These are phyloP conservation scores for Equus przewalskii DNA, from an alignment of 2,113 vertebrate species.

Conservation along the genomic window DNA sequence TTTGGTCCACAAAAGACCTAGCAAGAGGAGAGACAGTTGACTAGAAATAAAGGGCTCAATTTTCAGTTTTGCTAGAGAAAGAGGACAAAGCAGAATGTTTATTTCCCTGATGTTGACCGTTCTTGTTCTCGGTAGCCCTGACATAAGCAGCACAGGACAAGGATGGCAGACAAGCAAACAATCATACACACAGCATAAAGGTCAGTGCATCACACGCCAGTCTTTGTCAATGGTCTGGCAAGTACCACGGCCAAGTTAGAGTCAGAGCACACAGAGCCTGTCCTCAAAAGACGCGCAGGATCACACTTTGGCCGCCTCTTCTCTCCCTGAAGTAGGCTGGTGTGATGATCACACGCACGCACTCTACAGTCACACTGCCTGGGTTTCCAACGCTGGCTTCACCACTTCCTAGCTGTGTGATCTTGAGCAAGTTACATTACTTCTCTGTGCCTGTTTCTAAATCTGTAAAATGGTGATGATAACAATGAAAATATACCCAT, in stretches of 20 bases:
- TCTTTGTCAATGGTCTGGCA: neutral
- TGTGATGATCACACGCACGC: neutral
- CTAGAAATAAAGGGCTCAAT: neutral
- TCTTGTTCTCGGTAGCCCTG: neutral
- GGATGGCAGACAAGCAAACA: neutral
- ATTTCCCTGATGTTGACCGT: neutral
- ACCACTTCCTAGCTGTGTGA: neutral
- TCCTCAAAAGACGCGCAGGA: neutral
- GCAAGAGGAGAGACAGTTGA: neutral
- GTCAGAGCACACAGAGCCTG: neutral
- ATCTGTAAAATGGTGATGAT: neutral
- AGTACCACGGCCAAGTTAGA: neutral
- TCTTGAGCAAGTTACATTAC: neutral
- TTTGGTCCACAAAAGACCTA: neutral
- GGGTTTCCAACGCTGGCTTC: neutral
- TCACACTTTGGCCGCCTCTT: neutral
- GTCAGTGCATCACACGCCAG: neutral
- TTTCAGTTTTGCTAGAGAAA: slow-evolving; percentile 36
- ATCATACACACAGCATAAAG: neutral
- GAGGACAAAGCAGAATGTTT: neutral
- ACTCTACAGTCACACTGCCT: neutral
- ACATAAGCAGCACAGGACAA: neutral
- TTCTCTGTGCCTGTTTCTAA: slow-evolving; percentile 39
- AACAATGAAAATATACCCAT: neutral
- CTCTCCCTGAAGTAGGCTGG: neutral